Base-by-base conservation (phyloP, 1,140 invertebrate genomes). In the Drosophila arizonae region DNA sequence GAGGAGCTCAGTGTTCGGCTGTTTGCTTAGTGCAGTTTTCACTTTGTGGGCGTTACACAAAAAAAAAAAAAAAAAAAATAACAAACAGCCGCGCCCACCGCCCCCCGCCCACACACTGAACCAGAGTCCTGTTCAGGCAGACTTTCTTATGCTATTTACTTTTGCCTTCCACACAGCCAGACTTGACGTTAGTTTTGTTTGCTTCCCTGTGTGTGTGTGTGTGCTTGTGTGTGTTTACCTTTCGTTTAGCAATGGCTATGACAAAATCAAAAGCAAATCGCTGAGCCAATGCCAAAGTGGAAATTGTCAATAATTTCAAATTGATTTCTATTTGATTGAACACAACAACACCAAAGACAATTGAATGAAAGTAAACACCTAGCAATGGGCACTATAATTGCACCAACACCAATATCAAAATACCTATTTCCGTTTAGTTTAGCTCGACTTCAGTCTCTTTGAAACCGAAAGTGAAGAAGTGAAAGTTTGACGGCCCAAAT, bases 221-320 rank as follows among this genome's bases (percentile, higher is more conserved):
- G 58, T 58, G 58, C 39, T 41, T 46, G 50, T 54, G 57, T 77
- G 51, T 90, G 81, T 89, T 90, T 80, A 80, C 75, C 72, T 48
- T 84, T 89, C 85, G 85, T 84, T 88, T 88, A 84, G 85, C 30
- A 48, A 26, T 13, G 57, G 51, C 33, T 75, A 80, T 82, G 87
- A 80, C 86, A 90, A 84, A 79, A 72, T 77, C 71, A 43, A 70
- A 72, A 58, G 66, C 71, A 28, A 71, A 69, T 79, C 76, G 77
- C 74, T 80, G 84, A 84, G 66, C 77, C 88, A 86, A 70, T 86
- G 85, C 74, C 89, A 90, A 55, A 86, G 76, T 90, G 89, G 84
- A 90, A 90, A 90, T 90, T 89, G 89, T 89, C 89, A 90, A 90
- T 90, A 90, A 90, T 90, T 90, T 90, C 88, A 86, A 90, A 90